A percentile compares a stretch with the other conserved stretches of the same genome.
Conservation (phyloP, 2,797 vertebrate species). For the Enteromius unitaeniatus region DNA sequence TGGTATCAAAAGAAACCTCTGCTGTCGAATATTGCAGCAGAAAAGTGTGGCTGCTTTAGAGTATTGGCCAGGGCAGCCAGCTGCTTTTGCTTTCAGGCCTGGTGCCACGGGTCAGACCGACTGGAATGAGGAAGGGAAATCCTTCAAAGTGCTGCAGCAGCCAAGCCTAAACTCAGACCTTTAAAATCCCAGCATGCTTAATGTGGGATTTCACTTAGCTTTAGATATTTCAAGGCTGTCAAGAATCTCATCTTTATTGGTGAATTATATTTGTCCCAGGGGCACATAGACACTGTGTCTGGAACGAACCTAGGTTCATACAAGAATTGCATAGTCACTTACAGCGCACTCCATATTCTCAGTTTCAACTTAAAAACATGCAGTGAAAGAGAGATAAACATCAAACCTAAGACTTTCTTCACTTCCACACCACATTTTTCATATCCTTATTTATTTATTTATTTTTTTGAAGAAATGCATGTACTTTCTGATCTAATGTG, state of each 20-base stretch:
- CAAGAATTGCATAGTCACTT: not conserved
- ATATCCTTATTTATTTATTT: not conserved
- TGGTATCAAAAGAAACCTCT: not conserved
- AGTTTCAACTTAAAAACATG: not conserved
- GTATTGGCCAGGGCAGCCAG: not conserved
- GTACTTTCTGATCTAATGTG: conserved; percentile 3
- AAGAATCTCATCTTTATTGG: conserved; percentile 19
- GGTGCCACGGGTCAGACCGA: conserved; percentile 2
- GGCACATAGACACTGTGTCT: not conserved
- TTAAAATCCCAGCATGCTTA: conserved; percentile 35
- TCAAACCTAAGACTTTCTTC: not conserved
- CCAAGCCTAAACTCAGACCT: conserved; percentile 10
- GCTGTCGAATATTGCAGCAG: not conserved
- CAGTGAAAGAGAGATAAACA: not conserved
- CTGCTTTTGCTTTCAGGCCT: conserved; percentile 33
- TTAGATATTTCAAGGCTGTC: conserved; percentile 18
- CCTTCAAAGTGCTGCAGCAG: conserved; percentile 22
- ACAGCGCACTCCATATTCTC: not conserved
- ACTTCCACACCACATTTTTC: not conserved
- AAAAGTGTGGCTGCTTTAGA: not conserved
- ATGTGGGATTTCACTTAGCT: conserved; percentile 27
- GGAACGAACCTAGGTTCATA: not conserved
- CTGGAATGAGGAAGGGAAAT: conserved; percentile 40
- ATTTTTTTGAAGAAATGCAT: conserved; percentile 7
- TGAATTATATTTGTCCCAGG: conserved; percentile 19